Evolutionary conservation across 2,888 invertebrate genomes (phyloP), one percentile per base, ranked within the genome.

Genomic region (Entomobrya proxima): DNA sequence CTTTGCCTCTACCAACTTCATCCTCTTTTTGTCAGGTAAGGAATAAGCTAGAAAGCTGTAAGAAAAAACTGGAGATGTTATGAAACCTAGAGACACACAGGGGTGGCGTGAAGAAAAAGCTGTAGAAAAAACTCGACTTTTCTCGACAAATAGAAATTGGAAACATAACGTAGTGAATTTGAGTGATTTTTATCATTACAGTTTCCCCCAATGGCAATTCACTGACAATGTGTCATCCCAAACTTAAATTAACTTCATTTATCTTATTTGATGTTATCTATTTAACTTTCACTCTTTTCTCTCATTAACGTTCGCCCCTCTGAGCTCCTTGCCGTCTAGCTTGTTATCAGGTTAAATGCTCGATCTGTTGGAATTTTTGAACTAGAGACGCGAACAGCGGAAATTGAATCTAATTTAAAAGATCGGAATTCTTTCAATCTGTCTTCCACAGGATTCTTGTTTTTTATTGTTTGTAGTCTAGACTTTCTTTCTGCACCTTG

Each of bases 21-120:
- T 74, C 85, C 9, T 80, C 85, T 15, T 86, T 86, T 76, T 79
- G 79, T 80, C 85, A 86, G 80, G 85, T 86, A 61, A 86, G 79
- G 40, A 69, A 37, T 44, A 24, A 52, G n/a, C 24, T 13, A 27
- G 24, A 37, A 44, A 64, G 76, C 30, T n/a, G 37, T 13, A 27
- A 18, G 18, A n/a, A 27, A 27, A 61, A 32, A n/a, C n/a, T n/a
- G n/a, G n/a, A n/a, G n/a, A n/a, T n/a, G n/a, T n/a, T n/a, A n/a
- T n/a, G n/a, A n/a, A n/a, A n/a, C n/a, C n/a, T n/a, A n/a, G n/a
- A n/a, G n/a, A n/a, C n/a, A n/a, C n/a, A n/a, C n/a, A 15, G 11
- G 27, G 5, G 4, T 3, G 50, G 13, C 58, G 13, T 27, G 58
- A 15, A 15, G 58, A 15, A 3, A 30, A 58, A 27, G 30, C 4